Conservation (phyloP, 2,888 invertebrate genomes). For the Nomada ferruginata region DNA sequence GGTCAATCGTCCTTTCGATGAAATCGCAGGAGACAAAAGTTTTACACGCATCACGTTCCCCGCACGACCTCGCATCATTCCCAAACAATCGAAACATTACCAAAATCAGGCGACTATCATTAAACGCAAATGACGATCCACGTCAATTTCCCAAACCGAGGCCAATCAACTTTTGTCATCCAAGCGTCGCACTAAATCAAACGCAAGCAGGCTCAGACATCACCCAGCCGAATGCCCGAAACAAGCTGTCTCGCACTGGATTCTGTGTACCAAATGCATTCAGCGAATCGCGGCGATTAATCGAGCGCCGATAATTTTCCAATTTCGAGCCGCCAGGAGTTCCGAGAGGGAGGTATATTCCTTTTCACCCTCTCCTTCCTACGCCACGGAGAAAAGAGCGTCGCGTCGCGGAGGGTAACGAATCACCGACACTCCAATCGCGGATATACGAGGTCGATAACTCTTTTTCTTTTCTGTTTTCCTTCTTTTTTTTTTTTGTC, state of each 20-base stretch:
- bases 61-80: too few relatives aligned
- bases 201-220: conserved; percentile 28
- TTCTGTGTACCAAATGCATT: conserved; percentile 18
- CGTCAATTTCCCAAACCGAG: conserved; percentile 4
- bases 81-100: neutral
- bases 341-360: neutral
- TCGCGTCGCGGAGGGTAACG: conserved; percentile 12
- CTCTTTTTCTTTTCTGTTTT: conserved; percentile 22
- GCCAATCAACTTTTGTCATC: conserved; percentile 26
- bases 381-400: conserved; percentile 13
- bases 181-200: conserved; percentile 28
- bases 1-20: too few relatives aligned
- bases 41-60: too few relatives aligned
- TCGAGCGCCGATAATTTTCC: conserved; percentile 47
- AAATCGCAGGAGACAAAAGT: too few relatives aligned
- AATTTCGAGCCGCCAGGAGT: conserved; percentile 38
- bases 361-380: neutral
- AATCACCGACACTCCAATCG: conserved; percentile 45
- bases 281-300: conserved; percentile 44
- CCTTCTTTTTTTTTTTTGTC: neutral
- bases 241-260: conserved; percentile 15
- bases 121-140: neutral
- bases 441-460: conserved; percentile 55
- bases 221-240: conserved; percentile 17
- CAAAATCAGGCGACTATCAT: conserved; percentile 15